phyloP scores from a whole-genome alignment of 2,888 invertebrate genomes.

The Cataglyphis altisquamis region DNA sequence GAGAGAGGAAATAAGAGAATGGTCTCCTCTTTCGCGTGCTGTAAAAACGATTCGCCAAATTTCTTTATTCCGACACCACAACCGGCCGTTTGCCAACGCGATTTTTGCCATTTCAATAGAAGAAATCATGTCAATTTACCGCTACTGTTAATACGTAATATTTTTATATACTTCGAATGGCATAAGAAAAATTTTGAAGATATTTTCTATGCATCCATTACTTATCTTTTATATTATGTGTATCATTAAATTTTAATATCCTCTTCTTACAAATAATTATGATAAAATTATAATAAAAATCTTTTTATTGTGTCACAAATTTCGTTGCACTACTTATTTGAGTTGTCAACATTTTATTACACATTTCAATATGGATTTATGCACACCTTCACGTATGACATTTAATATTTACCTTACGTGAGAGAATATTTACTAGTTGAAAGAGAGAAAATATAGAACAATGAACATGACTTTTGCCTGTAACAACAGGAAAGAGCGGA shows the following conservation, averaged over 20 bases:
- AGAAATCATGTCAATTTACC: neutral
- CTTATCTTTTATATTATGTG: neutral
- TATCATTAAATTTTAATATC: neutral
- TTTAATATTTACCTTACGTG: neutral
- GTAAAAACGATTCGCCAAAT: constrained; percentile 53
- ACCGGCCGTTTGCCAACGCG: neutral
- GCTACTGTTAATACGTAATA: neutral
- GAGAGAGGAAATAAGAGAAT: constrained; percentile 53
- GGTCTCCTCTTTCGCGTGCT: constrained; percentile 49
- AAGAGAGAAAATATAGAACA: neutral
- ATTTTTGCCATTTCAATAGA: constrained; percentile 1
- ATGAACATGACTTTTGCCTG: neutral
- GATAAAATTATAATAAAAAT: neutral
- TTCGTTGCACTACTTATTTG: neutral
- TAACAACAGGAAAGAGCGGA: neutral
- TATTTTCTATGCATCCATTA: no score
- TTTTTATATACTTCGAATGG: neutral
- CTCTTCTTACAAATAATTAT: neutral
- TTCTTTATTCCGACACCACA: constrained; percentile 65
- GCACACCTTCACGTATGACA: neutral
- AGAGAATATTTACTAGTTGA: no score
- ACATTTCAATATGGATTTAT: neutral
- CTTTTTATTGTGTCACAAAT: neutral
- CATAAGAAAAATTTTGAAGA: neutral
- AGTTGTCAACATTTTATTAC: neutral